phyloP scores from a whole-genome alignment of 2,113 vertebrate genomes.

The Alces alces region DNA sequence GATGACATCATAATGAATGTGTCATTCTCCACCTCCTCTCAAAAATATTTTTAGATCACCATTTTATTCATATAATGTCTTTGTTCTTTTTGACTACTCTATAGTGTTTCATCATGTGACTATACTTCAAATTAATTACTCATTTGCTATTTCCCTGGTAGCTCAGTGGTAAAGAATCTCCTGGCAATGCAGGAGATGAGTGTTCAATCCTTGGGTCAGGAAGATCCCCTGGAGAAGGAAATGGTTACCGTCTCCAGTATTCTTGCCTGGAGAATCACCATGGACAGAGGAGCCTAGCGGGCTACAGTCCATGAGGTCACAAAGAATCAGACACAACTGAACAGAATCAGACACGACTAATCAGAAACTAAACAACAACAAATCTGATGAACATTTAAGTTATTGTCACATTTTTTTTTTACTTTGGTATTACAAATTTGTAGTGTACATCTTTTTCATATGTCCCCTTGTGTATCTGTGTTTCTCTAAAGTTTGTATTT shows the following conservation, averaged over 20 bases:
- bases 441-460: background rate
- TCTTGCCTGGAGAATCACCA: background rate
- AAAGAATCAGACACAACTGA: background rate
- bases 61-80: background rate
- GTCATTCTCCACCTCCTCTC: background rate
- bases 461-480: background rate
- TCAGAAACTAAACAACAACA: background rate
- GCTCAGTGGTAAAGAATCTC: background rate
- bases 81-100: background rate
- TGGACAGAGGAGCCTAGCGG: background rate
- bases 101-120: background rate
- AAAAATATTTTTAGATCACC: background rate
- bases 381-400: background rate
- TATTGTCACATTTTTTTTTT: background rate
- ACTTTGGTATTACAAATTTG: background rate
- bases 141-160: background rate
- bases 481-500: background rate
- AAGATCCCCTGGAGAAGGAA: background rate
- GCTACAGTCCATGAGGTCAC: background rate
- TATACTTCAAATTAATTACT: background rate
- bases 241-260: background rate
- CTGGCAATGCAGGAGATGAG: background rate
- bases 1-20: background rate
- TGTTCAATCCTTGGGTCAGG: background rate
- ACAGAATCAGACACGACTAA: background rate